These are phyloP conservation scores for Uria lomvia DNA, from an alignment of 2,113 vertebrate genomes.

Conservation along the genomic window DNA sequence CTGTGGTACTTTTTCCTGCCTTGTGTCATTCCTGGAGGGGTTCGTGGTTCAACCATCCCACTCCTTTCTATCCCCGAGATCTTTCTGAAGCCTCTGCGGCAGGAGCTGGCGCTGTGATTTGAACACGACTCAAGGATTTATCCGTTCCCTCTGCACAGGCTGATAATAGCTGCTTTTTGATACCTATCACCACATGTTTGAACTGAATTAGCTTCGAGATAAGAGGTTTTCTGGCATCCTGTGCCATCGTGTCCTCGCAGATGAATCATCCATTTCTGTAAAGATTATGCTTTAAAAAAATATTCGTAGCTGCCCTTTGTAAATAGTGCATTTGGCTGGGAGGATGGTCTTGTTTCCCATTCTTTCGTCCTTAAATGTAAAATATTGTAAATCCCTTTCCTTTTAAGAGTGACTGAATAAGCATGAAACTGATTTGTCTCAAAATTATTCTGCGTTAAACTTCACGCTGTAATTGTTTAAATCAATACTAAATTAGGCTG, in stretches of 20 bases:
- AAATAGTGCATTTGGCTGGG: background rate
- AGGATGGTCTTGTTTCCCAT: background rate
- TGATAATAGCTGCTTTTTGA: background rate
- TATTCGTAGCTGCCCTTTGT: background rate
- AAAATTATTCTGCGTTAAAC: conserved; percentile 1
- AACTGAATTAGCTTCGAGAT: background rate
- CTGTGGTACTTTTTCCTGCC: background rate
- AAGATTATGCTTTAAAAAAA: background rate
- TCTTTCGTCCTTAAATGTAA: background rate
- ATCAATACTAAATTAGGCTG: conserved; percentile 30
- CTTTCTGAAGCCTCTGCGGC: background rate
- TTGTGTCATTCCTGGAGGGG: background rate
- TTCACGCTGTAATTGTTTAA: conserved; percentile 24
- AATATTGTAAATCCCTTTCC: background rate
- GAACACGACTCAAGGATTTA: background rate
- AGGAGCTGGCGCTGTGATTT: background rate
- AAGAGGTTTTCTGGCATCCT: background rate
- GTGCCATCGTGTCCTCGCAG: background rate
- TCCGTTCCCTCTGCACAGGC: background rate
- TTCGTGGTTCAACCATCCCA: background rate
- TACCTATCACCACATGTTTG: background rate
- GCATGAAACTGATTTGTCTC: background rate
- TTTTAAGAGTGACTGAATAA: background rate
- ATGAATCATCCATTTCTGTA: background rate
- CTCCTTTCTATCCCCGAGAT: background rate